A percentile compares a stretch with the other conserved stretches of the same genome.
Evolutionary conservation across 2,888 invertebrate genomes (phyloP).

Genomic region (Aromia moschata): DNA sequence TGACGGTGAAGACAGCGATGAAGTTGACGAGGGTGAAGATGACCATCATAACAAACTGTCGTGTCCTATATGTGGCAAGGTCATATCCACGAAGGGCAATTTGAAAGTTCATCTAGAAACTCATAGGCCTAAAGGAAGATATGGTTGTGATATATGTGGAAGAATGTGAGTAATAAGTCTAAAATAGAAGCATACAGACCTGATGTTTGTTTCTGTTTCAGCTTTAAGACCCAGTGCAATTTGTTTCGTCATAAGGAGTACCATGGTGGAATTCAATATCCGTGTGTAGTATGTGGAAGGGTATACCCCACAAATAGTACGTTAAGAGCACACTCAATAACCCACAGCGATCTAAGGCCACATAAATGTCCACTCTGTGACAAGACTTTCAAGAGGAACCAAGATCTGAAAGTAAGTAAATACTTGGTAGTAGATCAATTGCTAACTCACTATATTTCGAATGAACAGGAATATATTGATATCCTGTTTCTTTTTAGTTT

Average conservation of each 20-base stretch:
- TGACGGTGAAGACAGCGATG: slow-evolving; percentile 37
- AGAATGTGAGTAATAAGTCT: slow-evolving; percentile 68
- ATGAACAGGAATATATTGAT: no score
- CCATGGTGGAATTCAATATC: slow-evolving; percentile 68
- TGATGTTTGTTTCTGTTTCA: slow-evolving; percentile 56
- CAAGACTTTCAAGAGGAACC: slow-evolving; percentile 78
- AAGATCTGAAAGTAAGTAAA: slow-evolving; percentile 74
- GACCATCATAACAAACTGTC: slow-evolving; percentile 51
- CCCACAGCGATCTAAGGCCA: slow-evolving; percentile 75
- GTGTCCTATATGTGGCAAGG: slow-evolving; percentile 71
- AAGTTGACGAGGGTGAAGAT: slow-evolving; percentile 41
- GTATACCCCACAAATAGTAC: slow-evolving; percentile 76
- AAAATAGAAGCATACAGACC: background rate
- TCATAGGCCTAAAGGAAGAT: slow-evolving; percentile 71
- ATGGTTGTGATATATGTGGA: slow-evolving; percentile 72
- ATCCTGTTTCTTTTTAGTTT: slow-evolving; percentile 66
- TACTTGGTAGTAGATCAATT: background rate
- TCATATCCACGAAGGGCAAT: slow-evolving; percentile 71
- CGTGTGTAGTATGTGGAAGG: slow-evolving; percentile 74
- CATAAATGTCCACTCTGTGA: slow-evolving; percentile 75
- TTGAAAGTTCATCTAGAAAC: slow-evolving; percentile 72
- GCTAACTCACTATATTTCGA: no score
- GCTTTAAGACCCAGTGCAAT: slow-evolving; percentile 74
- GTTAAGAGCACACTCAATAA: slow-evolving; percentile 74
- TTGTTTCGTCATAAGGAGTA: slow-evolving; percentile 72